Base-by-base conservation (phyloP, 2,113 vertebrate species). In the Datnioides undecimradiatus region DNA sequence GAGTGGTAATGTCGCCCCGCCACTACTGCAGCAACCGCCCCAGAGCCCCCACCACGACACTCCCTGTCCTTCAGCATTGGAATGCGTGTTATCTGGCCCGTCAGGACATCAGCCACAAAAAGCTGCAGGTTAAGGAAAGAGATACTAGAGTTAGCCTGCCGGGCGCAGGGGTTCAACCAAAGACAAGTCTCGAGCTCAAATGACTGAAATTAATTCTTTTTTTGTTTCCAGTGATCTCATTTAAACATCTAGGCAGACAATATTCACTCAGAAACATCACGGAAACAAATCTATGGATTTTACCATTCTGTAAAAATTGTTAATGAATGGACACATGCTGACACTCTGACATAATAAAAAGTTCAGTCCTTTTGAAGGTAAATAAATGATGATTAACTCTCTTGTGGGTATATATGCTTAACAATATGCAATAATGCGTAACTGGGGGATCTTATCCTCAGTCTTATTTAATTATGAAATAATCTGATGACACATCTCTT, bases 11-110 rank as follows among this genome's bases (percentile, higher is more conserved):
- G 87, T 23, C 77, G 80, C n/a, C 73, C 78, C 0, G 77, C 69
- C 6, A 82, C 76, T 29, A 76, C 78, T 0, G 82, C 38, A 25
- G 83, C 80, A 57, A 80, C 63, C 16, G 59, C 76, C 62, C 86
- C 86, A 46, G 93, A 85, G 43, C 88, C 80, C 41, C 73, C 91
- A 21, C 79, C 88, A 48, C 0, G 92, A 93, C 85, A 86, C 41
- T 98, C 97, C 38, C 96, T 93, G 89, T 99, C 98, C 88, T 96
- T 98, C 88, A 99, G 91, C 93, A 99, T 98, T 72, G 98, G 98
- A 86, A 99, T 99, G 91, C 97, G 96, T 11, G 97, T 99, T 74
- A 99, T 99, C 86, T 98, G 96, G 73, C 96, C 96, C 21, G 96
- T 98, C 88, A 97, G 94, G 66, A 99, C 96, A 87, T 99, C 97